Conservation (phyloP, 2,113 vertebrate species). For the Herpetotheres cachinnans region DNA sequence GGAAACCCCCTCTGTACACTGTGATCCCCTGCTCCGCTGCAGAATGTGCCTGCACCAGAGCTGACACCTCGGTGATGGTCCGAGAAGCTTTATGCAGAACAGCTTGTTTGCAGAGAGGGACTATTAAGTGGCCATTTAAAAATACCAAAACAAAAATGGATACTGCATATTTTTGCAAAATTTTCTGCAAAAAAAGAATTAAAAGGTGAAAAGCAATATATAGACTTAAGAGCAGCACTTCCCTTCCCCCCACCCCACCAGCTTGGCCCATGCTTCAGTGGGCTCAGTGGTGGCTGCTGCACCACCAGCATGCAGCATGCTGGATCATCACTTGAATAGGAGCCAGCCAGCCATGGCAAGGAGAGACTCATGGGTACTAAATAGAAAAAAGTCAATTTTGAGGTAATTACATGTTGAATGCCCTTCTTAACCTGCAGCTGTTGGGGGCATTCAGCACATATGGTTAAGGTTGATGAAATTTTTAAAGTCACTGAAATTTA, state of each 20-base stretch:
- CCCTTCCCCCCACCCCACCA: neutral
- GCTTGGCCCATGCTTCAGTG: neutral
- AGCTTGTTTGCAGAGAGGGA: neutral
- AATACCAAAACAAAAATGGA: neutral
- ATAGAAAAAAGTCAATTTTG: constrained; percentile 54
- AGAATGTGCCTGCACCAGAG: too few relatives aligned
- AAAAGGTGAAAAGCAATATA: neutral
- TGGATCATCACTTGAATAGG: constrained; percentile 32
- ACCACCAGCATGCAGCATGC: neutral
- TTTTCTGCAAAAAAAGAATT: too few relatives aligned
- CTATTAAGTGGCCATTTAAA: neutral
- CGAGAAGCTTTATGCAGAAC: neutral
- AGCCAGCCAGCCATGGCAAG: constrained; percentile 41
- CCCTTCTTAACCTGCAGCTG: constrained; percentile 60
- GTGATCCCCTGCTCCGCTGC: too few relatives aligned
- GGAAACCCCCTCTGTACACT: too few relatives aligned
- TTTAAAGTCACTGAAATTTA: constrained; percentile 55
- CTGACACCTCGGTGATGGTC: too few relatives aligned
- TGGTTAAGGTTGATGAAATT: constrained; percentile 58
- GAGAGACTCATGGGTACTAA: constrained; percentile 39
- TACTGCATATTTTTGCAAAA: neutral
- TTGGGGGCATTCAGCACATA: constrained; percentile 52
- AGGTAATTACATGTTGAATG: constrained; percentile 61
- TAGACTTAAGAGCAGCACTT: neutral
- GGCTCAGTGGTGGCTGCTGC: neutral